These are phyloP conservation scores for Acrocyrtus sp. DNA, from an alignment of 2,888 invertebrate species.

Conservation along the genomic window DNA sequence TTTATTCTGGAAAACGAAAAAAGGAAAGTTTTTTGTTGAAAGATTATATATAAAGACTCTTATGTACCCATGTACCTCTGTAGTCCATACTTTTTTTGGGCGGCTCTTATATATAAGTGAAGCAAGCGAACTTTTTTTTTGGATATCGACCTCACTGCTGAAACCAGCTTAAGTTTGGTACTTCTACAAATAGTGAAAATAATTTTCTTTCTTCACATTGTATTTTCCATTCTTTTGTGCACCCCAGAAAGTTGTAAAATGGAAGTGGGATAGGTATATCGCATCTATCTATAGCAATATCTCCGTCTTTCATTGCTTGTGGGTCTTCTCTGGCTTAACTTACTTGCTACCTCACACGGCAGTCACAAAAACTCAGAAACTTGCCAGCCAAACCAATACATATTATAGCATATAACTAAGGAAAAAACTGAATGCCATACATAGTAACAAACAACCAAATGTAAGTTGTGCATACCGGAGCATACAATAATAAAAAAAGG, in stretches of 20 bases:
- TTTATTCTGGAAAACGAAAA: too few relatives aligned
- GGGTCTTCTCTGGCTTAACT: neutral
- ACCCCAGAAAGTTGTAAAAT: too few relatives aligned
- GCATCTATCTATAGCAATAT: neutral
- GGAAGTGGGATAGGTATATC: too few relatives aligned
- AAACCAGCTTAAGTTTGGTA: conserved; percentile 14
- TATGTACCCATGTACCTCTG: neutral
- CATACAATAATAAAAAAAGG: neutral
- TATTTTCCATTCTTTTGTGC: conserved; percentile 11
- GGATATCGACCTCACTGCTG: conserved; percentile 25
- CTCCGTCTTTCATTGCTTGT: neutral
- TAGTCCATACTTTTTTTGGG: too few relatives aligned
- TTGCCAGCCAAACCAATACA: neutral
- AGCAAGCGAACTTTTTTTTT: too few relatives aligned
- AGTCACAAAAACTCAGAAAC: neutral
- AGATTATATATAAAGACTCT: neutral
- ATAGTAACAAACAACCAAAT: neutral
- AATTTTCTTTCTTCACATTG: conserved; percentile 2
- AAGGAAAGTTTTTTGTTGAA: too few relatives aligned
- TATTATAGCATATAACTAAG: too few relatives aligned
- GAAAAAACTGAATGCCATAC: too few relatives aligned
- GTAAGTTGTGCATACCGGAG: neutral
- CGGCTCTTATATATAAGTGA: too few relatives aligned
- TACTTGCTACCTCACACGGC: too few relatives aligned
- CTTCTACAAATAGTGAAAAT: neutral